Percentiles rank a stretch among this genome's conserved stretches.
phyloP scores from a whole-genome alignment of 2,113 vertebrate species.

The Platichthys stellatus region DNA sequence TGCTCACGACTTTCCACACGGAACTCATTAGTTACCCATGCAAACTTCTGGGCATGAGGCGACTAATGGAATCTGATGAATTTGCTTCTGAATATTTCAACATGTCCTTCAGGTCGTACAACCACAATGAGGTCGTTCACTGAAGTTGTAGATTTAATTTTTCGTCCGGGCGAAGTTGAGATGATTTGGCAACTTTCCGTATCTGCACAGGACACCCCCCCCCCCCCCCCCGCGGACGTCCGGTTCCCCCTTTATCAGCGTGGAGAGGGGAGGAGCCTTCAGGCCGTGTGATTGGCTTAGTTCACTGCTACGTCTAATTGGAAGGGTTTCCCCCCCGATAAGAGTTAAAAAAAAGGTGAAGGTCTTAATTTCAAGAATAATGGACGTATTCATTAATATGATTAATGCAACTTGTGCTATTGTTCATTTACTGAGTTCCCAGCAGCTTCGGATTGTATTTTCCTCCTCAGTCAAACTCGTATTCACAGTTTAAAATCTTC shows the following conservation, averaged over 20 bases:
- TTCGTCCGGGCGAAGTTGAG: neutral
- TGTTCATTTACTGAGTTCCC: neutral
- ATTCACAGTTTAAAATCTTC: neutral
- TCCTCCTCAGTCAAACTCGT: neutral
- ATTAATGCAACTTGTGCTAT: neutral
- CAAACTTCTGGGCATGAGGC: neutral
- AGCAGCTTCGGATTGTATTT: neutral
- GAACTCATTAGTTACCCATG: neutral
- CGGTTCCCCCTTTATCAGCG: slow-evolving; percentile 34
- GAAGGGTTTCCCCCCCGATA: slow-evolving; percentile 28
- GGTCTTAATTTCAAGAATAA: neutral
- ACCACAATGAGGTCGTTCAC: slow-evolving; percentile 4
- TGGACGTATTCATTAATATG: neutral
- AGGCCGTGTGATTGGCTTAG: slow-evolving; percentile 19
- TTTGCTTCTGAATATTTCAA: slow-evolving; percentile 1
- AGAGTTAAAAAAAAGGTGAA: slow-evolving; percentile 1
- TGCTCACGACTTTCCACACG: neutral
- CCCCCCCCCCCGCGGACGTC: slow-evolving; percentile 1
- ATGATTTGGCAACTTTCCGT: slow-evolving; percentile 14
- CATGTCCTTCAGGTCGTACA: slow-evolving; percentile 5
- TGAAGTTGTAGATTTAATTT: neutral
- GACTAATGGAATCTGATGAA: neutral
- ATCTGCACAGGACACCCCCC: slow-evolving; percentile 5
- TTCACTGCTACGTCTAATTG: slow-evolving; percentile 24
- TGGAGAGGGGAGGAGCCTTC: slow-evolving; percentile 28